Conservation (phyloP, 1,140 invertebrate species). For the Drosophila watanabei region DNA sequence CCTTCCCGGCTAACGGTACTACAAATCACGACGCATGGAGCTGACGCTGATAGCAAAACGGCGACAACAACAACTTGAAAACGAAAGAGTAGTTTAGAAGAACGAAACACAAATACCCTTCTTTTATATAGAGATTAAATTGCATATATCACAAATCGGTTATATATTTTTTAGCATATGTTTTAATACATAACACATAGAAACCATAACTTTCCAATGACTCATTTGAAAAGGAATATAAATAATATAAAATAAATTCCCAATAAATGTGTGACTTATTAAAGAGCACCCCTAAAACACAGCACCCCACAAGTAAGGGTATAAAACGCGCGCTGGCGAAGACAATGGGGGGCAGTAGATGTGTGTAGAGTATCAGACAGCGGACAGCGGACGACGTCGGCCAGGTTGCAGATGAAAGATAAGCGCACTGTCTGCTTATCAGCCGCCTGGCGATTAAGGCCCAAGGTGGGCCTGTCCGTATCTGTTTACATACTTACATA, state of each 20-base stretch:
- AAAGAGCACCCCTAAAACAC: not conserved
- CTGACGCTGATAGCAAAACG: slow-evolving; percentile 53
- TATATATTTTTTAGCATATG: no score
- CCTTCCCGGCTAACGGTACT: slow-evolving; percentile 40
- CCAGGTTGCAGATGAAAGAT: slow-evolving; percentile 58
- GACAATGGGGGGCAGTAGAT: slow-evolving; percentile 46
- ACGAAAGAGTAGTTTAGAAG: not conserved
- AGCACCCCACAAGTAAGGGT: not conserved
- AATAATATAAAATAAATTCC: not conserved
- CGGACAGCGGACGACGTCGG: slow-evolving; percentile 18
- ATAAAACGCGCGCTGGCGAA: slow-evolving; percentile 50
- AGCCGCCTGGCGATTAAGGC: slow-evolving; percentile 35
- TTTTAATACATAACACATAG: no score
- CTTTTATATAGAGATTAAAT: not conserved
- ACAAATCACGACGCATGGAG: slow-evolving; percentile 55
- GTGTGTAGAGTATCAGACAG: slow-evolving; percentile 15
- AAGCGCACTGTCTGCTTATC: slow-evolving; percentile 54
- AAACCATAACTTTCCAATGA: no score
- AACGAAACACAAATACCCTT: slow-evolving; percentile 5
- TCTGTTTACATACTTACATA: slow-evolving; percentile 63
- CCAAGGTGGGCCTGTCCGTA: slow-evolving; percentile 57
- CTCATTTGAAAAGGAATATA: no score
- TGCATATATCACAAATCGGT: no score
- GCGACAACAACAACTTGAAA: slow-evolving; percentile 23
- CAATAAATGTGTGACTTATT: not conserved